These are phyloP conservation scores for Anarrhichthys ocellatus DNA, from an alignment of 2,113 vertebrate species.

Conservation along the genomic window DNA sequence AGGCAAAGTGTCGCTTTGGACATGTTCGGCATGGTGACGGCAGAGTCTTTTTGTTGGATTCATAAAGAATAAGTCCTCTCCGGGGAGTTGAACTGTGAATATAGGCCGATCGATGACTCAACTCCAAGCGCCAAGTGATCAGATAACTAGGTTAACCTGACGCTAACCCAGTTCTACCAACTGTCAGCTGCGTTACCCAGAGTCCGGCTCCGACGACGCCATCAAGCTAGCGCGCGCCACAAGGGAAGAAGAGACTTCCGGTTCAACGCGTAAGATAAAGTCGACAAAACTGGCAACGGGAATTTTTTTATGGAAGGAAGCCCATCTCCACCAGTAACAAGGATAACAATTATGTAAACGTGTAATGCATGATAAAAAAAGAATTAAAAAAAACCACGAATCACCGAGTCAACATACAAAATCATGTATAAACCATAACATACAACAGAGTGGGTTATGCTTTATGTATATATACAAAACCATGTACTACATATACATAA, in stretches of 20 bases:
- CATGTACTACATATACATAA: too few relatives aligned
- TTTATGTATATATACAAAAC: too few relatives aligned
- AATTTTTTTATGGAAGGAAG: not conserved
- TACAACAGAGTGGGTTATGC: too few relatives aligned
- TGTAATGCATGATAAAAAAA: not conserved
- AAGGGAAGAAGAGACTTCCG: not conserved
- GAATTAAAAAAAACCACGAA: too few relatives aligned
- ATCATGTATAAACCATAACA: too few relatives aligned
- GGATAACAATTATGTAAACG: not conserved
- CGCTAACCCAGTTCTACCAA: not conserved
- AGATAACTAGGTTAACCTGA: not conserved
- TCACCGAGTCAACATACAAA: too few relatives aligned
- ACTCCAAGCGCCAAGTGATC: slow-evolving; percentile 39
- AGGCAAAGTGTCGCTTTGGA: slow-evolving; percentile 56
- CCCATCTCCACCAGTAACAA: not conserved
- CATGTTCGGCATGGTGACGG: slow-evolving; percentile 59
- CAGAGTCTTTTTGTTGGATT: slow-evolving; percentile 5
- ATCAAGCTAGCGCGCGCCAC: not conserved
- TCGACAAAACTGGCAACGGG: too few relatives aligned
- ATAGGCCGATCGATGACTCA: not conserved
- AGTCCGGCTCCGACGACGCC: not conserved
- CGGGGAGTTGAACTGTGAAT: not conserved
- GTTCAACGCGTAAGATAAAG: not conserved
- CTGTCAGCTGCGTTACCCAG: slow-evolving; percentile 44
- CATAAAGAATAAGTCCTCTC: slow-evolving; percentile 40